Conservation (phyloP, 2,797 vertebrate species). For the Platalea minor region DNA sequence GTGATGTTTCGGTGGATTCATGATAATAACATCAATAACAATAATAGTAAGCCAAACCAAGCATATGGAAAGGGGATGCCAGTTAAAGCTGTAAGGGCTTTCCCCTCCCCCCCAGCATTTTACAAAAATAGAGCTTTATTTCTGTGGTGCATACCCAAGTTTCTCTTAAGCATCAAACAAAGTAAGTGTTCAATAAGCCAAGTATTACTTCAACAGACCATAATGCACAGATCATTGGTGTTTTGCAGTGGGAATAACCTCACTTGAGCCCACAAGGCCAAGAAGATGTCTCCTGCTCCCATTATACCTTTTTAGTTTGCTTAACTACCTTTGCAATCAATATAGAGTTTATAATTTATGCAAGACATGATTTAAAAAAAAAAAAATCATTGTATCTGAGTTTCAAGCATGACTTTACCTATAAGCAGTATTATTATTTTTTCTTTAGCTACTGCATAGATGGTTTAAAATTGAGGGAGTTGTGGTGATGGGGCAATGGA, state of each 20-base stretch:
- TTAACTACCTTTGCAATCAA: slow-evolving; percentile 20
- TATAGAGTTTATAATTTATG: slow-evolving; percentile 22
- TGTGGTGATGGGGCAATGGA: neutral
- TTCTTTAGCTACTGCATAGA: neutral
- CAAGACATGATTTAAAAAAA: neutral
- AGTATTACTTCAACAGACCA: neutral
- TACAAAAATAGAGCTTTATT: neutral
- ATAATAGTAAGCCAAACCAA: neutral
- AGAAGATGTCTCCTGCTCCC: neutral
- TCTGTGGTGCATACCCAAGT: neutral
- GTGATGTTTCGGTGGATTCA: neutral
- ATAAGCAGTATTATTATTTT: neutral
- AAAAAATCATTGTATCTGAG: neutral
- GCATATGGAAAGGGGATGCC: neutral
- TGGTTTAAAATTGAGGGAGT: neutral
- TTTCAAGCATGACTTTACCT: neutral
- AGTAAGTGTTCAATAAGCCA: neutral
- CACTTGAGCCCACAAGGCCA: slow-evolving; percentile 8
- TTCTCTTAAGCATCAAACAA: neutral
- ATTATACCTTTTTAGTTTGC: slow-evolving; percentile 6
- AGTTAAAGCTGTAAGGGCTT: neutral
- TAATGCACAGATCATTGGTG: slow-evolving; percentile 8
- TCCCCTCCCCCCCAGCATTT: neutral
- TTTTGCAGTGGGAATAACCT: slow-evolving; percentile 1
- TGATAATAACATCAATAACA: neutral